These are phyloP conservation scores for Drosophila cyrtoloma DNA, from an alignment of 2,888 invertebrate genomes.

Conservation along the genomic window DNA sequence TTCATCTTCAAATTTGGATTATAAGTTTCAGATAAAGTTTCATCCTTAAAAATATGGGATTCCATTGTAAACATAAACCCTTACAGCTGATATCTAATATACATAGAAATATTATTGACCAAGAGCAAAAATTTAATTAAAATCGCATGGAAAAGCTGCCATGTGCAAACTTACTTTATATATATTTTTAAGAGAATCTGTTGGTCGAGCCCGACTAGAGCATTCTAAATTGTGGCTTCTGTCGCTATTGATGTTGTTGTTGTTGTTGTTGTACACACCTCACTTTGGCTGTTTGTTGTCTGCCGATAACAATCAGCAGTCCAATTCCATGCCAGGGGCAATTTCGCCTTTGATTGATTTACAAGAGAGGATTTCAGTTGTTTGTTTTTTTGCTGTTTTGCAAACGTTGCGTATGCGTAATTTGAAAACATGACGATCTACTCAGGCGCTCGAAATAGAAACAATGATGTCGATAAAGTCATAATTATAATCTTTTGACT, in stretches of 20 bases:
- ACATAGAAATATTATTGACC: neutral
- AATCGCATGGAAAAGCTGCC: neutral
- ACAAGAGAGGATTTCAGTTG: slow-evolving; percentile 54
- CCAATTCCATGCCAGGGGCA: slow-evolving; percentile 72
- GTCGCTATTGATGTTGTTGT: slow-evolving; percentile 3
- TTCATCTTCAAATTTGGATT: neutral
- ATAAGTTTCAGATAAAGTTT: neutral
- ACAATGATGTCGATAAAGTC: slow-evolving; percentile 64
- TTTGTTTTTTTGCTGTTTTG: slow-evolving; percentile 11
- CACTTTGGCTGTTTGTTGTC: slow-evolving; percentile 24
- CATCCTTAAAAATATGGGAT: neutral
- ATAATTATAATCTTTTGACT: slow-evolving; percentile 72
- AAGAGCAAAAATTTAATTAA: neutral
- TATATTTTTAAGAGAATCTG: neutral
- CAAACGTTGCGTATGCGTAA: slow-evolving; percentile 69
- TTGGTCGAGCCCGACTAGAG: neutral
- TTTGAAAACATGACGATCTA: slow-evolving; percentile 51
- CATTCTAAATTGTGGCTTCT: neutral
- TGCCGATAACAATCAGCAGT: slow-evolving; percentile 26
- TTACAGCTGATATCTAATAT: neutral
- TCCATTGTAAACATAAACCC: too few species aligned
- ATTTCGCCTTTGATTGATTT: slow-evolving; percentile 79
- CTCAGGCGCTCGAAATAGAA: slow-evolving; percentile 29
- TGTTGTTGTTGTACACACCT: slow-evolving; percentile 33
- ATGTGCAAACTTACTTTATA: too few species aligned